Evolutionary conservation across 2,113 vertebrate species (phyloP).

Genomic region (Larimichthys crocea): DNA sequence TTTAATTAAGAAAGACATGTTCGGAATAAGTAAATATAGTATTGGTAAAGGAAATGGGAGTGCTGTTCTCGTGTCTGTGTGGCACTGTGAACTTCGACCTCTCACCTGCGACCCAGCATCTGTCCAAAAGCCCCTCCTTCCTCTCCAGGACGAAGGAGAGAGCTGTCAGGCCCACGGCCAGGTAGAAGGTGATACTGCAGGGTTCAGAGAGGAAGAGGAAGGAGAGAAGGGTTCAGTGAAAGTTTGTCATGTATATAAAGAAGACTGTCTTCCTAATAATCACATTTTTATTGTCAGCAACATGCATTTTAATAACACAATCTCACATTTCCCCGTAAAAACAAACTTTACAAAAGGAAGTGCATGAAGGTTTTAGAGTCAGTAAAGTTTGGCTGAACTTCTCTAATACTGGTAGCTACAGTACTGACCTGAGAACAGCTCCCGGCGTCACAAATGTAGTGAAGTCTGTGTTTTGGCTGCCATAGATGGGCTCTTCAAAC

Average conservation of each 20-base stretch:
- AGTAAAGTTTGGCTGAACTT: background rate
- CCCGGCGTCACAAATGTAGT: conserved; percentile 85
- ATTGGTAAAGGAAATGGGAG: background rate
- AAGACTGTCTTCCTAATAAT: no score
- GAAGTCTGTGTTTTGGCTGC: conserved; percentile 82
- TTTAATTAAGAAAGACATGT: no score
- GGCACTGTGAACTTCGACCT: background rate
- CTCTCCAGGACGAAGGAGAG: conserved; percentile 86
- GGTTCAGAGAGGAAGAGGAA: background rate
- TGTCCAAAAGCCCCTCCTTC: conserved; percentile 84
- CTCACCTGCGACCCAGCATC: conserved; percentile 86
- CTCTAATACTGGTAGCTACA: background rate
- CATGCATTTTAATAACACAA: no score
- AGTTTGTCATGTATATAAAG: background rate
- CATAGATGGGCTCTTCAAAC: conserved; percentile 86
- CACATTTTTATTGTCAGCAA: no score
- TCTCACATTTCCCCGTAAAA: no score
- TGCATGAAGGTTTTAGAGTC: no score
- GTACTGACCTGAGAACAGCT: conserved; percentile 83
- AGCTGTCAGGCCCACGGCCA: conserved; percentile 86
- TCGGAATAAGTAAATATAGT: background rate
- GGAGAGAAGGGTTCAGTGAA: background rate
- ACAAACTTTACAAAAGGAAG: no score
- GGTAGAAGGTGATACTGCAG: conserved; percentile 85
- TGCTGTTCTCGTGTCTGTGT: background rate